Evolutionary conservation across 2,888 invertebrate genomes (phyloP), one percentile per base, ranked within the genome.

Genomic region (Micropterix aruncella): DNA sequence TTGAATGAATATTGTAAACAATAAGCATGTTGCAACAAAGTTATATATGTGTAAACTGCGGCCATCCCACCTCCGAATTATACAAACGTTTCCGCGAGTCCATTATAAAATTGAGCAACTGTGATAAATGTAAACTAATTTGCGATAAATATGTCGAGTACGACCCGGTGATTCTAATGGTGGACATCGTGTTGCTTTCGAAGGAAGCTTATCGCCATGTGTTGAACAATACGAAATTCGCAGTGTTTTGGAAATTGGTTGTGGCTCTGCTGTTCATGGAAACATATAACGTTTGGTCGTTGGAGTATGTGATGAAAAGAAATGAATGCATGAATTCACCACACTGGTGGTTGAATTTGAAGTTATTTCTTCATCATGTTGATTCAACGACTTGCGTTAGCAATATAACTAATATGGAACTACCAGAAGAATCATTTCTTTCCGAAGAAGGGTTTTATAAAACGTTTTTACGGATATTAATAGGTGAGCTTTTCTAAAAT

Each of bases 81-180:
- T 83, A 70, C 54, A 79, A 77, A 52, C 76, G 77, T 48, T 86
- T 83, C 51, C 83, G 81, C 50, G 75, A 80, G 4, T 75, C 79
- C 3, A 80, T 83, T 38, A 61, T 85, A 16, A 87, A 86, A 63
- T 66, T 86, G 40, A 74, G 77, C 2, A 78, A 80, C 65, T 87
- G 87, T 65, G 75, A 73, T 7, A 70, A 73, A 49, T 94, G 94
- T 58, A 77, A 78, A 41, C 68, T 76, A 39, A 61, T 82, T 12
- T 87, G 88, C 1, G 94, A 94, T 60, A 90, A 90, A 60, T 94
- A 93, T 57, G 80, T 93, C 47, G 93, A 94, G 63, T 91, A 86
- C 61, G 94, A 94, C 57, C 75, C 81, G n/a, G 83, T 88, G 1
- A 83, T 93, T 51, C 80, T 91, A 0, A 75, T 89, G 55, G 83